Evolutionary conservation across 2,113 vertebrate genomes (phyloP).

Genomic region (Malurus melanocephalus): DNA sequence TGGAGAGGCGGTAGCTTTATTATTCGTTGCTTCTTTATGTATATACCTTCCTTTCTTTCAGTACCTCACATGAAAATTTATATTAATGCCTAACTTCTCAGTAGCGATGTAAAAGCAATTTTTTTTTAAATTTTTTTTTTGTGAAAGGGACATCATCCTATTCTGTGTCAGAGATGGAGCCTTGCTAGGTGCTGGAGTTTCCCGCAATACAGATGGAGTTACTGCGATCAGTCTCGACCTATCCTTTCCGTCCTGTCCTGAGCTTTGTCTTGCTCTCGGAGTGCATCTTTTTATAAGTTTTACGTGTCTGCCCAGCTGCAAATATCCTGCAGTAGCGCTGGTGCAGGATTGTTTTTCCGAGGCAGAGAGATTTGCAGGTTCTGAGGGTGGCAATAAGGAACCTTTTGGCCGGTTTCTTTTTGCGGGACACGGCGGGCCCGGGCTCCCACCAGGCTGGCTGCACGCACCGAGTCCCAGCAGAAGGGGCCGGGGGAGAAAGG

Average conservation of each 20-base stretch:
- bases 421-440: no score
- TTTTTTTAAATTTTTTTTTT: not conserved
- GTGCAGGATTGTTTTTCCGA: not conserved
- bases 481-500: not conserved
- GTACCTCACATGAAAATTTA: not conserved
- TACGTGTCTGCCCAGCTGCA: not conserved
- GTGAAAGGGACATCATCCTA: not conserved
- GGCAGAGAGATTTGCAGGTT: not conserved
- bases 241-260: no score
- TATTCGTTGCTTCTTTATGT: not conserved
- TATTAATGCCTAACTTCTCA: not conserved
- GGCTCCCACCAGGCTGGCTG: not conserved
- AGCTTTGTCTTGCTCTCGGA: not conserved
- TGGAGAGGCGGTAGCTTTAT: not conserved
- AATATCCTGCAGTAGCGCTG: not conserved
- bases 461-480: not conserved
- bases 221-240: not conserved
- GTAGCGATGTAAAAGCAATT: not conserved
- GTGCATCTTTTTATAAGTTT: not conserved
- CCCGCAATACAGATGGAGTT: accelerated
- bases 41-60: not conserved
- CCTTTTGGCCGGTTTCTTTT: not conserved
- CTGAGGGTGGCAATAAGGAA: not conserved
- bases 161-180: not conserved
- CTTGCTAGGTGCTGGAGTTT: not conserved